These are phyloP conservation scores for Chondrosia reniformis DNA, from an alignment of 37 sponge, comb jelly and placozoan species.

Conservation along the genomic window DNA sequence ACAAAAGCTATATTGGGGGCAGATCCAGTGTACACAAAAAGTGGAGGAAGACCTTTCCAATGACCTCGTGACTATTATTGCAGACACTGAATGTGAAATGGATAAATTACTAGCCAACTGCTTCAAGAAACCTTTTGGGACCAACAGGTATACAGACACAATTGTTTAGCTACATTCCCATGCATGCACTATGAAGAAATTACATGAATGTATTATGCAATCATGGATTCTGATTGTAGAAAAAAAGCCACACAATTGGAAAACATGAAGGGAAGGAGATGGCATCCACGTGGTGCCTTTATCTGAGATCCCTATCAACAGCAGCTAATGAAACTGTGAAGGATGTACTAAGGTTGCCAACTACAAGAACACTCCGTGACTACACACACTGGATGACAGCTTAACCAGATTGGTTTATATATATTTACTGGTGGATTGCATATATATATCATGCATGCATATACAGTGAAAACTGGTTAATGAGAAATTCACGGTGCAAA, in stretches of 20 bases:
- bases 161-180: no score
- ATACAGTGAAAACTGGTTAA: no score
- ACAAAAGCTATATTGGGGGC: not conserved
- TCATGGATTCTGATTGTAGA: no score
- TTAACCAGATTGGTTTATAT: no score
- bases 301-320: not conserved
- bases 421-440: no score
- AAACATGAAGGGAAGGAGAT: not conserved
- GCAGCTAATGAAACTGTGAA: constrained; percentile 1
- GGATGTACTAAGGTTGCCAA: not conserved
- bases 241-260: not conserved
- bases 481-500: no score
- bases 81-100: not conserved
- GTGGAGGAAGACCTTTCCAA: not conserved
- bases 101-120: not conserved
- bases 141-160: not conserved
- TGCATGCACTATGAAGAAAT: no score
- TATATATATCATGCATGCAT: not conserved
- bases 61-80: not conserved
- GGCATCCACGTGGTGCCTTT: constrained; percentile 30
- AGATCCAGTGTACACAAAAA: not conserved
- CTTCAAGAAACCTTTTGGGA: not conserved
- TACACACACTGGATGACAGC: constrained; percentile 10
- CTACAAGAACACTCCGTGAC: constrained; percentile 5
- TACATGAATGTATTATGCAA: not conserved